Evolutionary conservation across 2,797 vertebrate genomes (phyloP).

Genomic region (Poeciliopsis infans): DNA sequence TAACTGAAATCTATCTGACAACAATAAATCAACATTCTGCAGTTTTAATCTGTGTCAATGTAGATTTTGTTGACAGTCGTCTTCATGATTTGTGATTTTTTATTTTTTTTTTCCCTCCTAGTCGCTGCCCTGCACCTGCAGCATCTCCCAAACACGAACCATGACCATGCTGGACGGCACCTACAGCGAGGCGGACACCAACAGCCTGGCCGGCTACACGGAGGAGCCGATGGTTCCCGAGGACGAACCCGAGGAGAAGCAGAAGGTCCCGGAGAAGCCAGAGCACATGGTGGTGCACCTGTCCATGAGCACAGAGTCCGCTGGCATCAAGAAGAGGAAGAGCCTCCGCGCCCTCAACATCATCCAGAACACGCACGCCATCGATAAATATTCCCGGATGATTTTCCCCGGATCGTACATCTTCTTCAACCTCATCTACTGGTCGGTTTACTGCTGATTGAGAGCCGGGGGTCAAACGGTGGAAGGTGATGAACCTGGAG

Average conservation of each 20-base stretch:
- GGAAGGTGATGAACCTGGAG: not conserved
- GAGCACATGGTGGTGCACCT: conserved; percentile 92
- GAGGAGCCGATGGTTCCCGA: conserved; percentile 85
- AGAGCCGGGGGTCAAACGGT: not conserved
- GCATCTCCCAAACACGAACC: conserved; percentile 87
- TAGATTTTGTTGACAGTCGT: not conserved
- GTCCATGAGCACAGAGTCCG: conserved; percentile 87
- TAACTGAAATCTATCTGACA: too few relatives aligned
- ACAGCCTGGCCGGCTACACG: conserved; percentile 92
- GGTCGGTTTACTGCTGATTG: conserved; percentile 92
- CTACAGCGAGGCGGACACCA: conserved; percentile 92
- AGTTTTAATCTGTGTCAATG: too few relatives aligned
- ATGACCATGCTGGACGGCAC: conserved; percentile 91
- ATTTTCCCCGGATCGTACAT: conserved; percentile 97
- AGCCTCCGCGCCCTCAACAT: conserved; percentile 84
- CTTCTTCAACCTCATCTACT: conserved; percentile 98
- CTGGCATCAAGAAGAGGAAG: conserved; percentile 88
- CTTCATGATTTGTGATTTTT: not conserved
- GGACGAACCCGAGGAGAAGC: conserved; percentile 85
- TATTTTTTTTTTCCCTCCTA: not conserved
- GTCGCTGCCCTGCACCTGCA: conserved; percentile 88
- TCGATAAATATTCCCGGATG: conserved; percentile 94
- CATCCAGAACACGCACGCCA: conserved; percentile 93
- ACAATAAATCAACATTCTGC: too few relatives aligned
- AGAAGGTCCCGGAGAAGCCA: conserved; percentile 81